Percentiles rank a stretch among this genome's conserved stretches.
Evolutionary conservation across 2,888 invertebrate genomes (phyloP).

Genomic region (Heliothis peltigera): DNA sequence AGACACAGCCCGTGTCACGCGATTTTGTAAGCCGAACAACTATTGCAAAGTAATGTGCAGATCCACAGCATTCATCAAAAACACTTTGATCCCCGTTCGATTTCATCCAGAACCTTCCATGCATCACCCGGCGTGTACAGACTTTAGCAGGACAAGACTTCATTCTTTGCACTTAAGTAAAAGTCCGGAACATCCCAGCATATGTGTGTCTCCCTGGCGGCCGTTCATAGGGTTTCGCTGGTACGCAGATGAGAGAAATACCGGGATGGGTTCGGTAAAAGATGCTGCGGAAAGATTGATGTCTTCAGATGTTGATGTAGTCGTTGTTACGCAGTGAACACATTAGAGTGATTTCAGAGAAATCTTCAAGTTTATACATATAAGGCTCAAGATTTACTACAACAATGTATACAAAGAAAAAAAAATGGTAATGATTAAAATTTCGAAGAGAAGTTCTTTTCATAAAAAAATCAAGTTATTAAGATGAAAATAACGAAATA

Average conservation of each 20-base stretch:
- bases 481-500: not conserved
- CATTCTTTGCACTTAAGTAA: slow-evolving; percentile 26
- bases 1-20: not conserved
- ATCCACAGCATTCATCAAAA: not conserved
- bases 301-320: too few relatives aligned
- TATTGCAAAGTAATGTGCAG: not conserved
- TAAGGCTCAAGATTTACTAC: not conserved
- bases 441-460: not conserved
- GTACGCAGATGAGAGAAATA: not conserved
- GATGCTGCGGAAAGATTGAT: not conserved
- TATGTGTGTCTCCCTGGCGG: not conserved
- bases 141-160: slow-evolving; percentile 30
- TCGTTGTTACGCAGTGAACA: not conserved
- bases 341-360: not conserved
- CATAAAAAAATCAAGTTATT: slow-evolving; percentile 1
- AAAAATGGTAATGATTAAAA: too few relatives aligned
- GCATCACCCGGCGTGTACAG: slow-evolving; percentile 27
- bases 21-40: not conserved
- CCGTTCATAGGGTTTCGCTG: slow-evolving; percentile 30
- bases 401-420: not conserved
- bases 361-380: not conserved
- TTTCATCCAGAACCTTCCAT: slow-evolving; percentile 30
- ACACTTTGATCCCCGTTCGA: slow-evolving; percentile 1
- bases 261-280: not conserved
- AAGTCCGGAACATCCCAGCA: slow-evolving; percentile 20